These are phyloP conservation scores for Montipora efflorescens DNA, from an alignment of 64 coral and sea anemone species.

Conservation along the genomic window DNA sequence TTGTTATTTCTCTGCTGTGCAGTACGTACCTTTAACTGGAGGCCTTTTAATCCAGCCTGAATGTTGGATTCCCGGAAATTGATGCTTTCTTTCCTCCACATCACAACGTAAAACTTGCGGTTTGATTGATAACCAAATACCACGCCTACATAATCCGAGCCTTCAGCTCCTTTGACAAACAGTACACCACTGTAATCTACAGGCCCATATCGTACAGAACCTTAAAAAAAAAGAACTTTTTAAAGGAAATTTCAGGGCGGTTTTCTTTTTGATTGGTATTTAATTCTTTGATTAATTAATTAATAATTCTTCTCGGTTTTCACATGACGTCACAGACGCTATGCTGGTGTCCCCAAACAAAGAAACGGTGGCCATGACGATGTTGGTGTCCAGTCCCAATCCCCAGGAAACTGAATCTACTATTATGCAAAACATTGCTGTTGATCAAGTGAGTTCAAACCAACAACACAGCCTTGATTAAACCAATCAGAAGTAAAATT, in stretches of 20 bases:
- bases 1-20: too few species aligned
- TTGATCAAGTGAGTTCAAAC: not conserved
- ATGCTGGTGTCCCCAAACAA: too few species aligned
- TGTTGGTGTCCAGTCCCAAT: too few species aligned
- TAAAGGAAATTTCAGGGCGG: not conserved
- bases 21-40: conserved; percentile 63
- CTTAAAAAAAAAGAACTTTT: not conserved
- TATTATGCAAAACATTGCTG: not conserved
- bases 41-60: conserved; percentile 69
- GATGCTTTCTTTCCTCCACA: conserved; percentile 83
- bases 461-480: not conserved
- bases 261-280: not conserved
- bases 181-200: conserved; percentile 75
- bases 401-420: not conserved
- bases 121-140: conserved; percentile 88
- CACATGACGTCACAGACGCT: too few species aligned
- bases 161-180: conserved; percentile 68
- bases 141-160: conserved; percentile 74
- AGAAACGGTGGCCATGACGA: too few species aligned
- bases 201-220: conserved; percentile 58
- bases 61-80: conserved; percentile 61
- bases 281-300: too few species aligned
- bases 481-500: not conserved
- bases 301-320: too few species aligned
- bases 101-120: conserved; percentile 79